These are phyloP conservation scores for Drosophila malerkotliana DNA, from an alignment of 1,140 invertebrate species.

Conservation along the genomic window DNA sequence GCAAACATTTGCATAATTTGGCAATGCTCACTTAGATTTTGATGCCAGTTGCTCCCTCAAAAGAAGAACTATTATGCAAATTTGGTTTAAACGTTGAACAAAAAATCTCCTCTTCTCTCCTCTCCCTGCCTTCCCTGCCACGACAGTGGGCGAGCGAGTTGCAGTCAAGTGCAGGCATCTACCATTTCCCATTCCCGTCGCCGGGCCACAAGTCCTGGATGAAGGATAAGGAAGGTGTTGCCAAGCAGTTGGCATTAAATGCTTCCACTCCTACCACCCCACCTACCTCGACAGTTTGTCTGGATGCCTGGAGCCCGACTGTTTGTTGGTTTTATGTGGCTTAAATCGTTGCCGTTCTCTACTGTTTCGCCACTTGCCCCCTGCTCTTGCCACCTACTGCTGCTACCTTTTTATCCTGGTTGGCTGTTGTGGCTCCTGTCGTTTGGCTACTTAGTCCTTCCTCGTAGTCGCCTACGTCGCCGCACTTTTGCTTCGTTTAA, in stretches of 20 bases:
- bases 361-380: neutral
- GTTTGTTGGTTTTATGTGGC: conserved; percentile 66
- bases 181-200: neutral
- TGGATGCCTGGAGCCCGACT: conserved; percentile 29
- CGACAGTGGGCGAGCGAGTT: conserved; percentile 35
- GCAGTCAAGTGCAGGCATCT: conserved; percentile 54
- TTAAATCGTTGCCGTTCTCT: conserved; percentile 60
- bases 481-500: conserved; percentile 58
- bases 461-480: conserved; percentile 27
- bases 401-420: conserved; percentile 22
- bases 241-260: conserved; percentile 57
- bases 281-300: conserved; percentile 49
- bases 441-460: conserved; percentile 69
- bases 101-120: conserved; percentile 34
- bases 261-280: neutral
- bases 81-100: conserved; percentile 60
- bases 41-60: conserved; percentile 38
- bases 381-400: too few relatives aligned
- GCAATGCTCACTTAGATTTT: conserved; percentile 70
- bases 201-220: conserved; percentile 7
- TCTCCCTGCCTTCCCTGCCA: conserved; percentile 12
- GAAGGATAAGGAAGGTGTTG: conserved; percentile 54
- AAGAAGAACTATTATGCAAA: conserved; percentile 69
- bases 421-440: conserved; percentile 46
- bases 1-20: conserved; percentile 78